Base-by-base conservation (phyloP, 2,888 invertebrate species). In the Chloromyia formosa region DNA sequence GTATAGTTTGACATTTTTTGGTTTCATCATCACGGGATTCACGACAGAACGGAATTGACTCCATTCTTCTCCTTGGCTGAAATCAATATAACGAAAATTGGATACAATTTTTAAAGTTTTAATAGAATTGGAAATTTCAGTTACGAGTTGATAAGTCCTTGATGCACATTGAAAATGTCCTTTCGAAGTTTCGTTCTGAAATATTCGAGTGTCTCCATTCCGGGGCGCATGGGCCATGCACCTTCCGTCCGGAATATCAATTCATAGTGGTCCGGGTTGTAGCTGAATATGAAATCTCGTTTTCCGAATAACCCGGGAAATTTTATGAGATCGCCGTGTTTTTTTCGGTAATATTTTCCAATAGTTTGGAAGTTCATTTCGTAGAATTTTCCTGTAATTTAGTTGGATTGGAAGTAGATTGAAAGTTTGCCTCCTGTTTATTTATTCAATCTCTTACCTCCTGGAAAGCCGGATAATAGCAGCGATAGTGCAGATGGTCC, bases 21-120 rank as follows among this genome's bases (percentile, higher is more conserved):
- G 78, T 68, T 83, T 82, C 82, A 84, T 81, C 53, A 84, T 73
- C 40, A 84, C 79, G 0, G 83, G 84, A 78, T 84, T 84, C 0
- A 84, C 83, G 79, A 89, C 90, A 4, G 88, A 88, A n/a, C 92
- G 86, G 74, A 91, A 87, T 60, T 89, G 87, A 35, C 89, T 88
- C 92, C 92, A 92, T 78, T 89, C 86, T 23, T 88, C 86, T 0
- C 91, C 92, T 84, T 92, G 89, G 22, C 89, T 89, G 80, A 60
- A 82, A 64, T 49, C 49, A 3, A 49, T 1, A 49, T 49, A 49
- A 12, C 49, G 16, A n/a, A n/a, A n/a, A 35, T 4, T 35, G 7
- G 12, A 60, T 40, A 22, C 9, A 1, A 2, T 18, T 40, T 18
- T 66, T 42, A 16, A 7, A 16, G 10, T 16, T 18, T 4, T 20